These are phyloP conservation scores for Lindbergichthys nudifrons DNA, from an alignment of 2,797 vertebrate species.

Conservation along the genomic window DNA sequence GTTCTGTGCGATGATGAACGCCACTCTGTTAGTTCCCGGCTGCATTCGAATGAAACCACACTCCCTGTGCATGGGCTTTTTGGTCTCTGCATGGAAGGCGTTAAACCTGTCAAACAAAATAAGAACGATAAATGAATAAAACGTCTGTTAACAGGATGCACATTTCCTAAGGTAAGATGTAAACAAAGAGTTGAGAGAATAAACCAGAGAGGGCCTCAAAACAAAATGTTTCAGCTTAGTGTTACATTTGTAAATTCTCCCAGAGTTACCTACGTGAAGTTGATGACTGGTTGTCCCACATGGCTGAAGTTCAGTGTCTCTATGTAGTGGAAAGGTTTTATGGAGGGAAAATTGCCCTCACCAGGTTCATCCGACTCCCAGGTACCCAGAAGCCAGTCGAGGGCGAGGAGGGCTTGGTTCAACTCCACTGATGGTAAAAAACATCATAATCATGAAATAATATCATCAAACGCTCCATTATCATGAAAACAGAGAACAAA, in stretches of 20 bases:
- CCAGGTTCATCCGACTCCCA: slow-evolving; percentile 91
- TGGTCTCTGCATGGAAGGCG: slow-evolving; percentile 90
- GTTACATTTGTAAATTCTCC: not conserved
- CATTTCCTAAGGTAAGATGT: not conserved
- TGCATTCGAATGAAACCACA: slow-evolving; percentile 95
- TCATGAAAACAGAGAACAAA: not conserved
- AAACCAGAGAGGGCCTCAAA: not conserved
- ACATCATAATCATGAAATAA: not conserved
- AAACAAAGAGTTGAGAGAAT: not conserved
- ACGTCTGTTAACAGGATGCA: not conserved
- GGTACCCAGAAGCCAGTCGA: slow-evolving; percentile 90
- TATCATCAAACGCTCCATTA: not conserved
- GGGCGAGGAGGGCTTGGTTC: slow-evolving; percentile 84
- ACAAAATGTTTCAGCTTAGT: not conserved
- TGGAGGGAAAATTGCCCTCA: slow-evolving; percentile 88
- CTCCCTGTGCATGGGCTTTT: slow-evolving; percentile 94
- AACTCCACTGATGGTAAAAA: slow-evolving; percentile 64
- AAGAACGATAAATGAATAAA: slow-evolving; percentile 6
- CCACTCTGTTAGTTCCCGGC: slow-evolving; percentile 92
- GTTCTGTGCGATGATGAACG: slow-evolving; percentile 97
- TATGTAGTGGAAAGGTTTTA: slow-evolving; percentile 91
- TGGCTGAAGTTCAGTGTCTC: slow-evolving; percentile 92
- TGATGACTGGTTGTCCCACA: slow-evolving; percentile 94
- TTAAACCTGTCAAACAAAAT: slow-evolving; percentile 87
- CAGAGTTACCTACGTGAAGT: slow-evolving; percentile 88